These are phyloP conservation scores for Tachina fera DNA, from an alignment of 2,888 invertebrate genomes.

Conservation along the genomic window DNA sequence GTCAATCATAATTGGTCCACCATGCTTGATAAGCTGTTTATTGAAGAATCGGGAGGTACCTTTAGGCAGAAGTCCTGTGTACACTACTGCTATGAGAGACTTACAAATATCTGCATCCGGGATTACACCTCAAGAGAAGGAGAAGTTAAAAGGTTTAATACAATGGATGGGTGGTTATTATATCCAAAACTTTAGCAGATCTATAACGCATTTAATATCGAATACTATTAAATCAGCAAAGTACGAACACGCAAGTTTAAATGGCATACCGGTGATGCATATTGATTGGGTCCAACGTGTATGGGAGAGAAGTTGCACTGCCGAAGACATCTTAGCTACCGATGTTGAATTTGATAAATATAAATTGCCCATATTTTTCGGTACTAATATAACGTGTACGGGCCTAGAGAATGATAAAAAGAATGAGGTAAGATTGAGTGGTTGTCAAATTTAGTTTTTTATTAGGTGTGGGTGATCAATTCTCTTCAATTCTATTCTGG, in stretches of 20 bases:
- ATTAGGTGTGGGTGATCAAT: too few relatives aligned
- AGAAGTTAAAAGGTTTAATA: constrained; percentile 86
- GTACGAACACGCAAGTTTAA: constrained; percentile 85
- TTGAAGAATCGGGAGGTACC: constrained; percentile 89
- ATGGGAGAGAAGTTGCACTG: constrained; percentile 88
- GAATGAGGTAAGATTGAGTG: constrained; percentile 77
- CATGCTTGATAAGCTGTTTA: constrained; percentile 90
- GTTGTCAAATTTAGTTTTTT: too few relatives aligned
- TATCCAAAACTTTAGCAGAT: constrained; percentile 85
- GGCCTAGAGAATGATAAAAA: constrained; percentile 83
- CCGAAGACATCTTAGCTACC: constrained; percentile 85
- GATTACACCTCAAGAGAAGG: constrained; percentile 84
- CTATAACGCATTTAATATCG: constrained; percentile 92
- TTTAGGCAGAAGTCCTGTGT: constrained; percentile 89
- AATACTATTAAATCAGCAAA: constrained; percentile 90
- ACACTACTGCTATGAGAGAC: constrained; percentile 91
- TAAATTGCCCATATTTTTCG: constrained; percentile 88
- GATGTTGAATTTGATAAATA: constrained; percentile 87
- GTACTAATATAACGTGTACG: constrained; percentile 90
- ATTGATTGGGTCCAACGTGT: constrained; percentile 91
- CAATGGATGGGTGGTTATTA: constrained; percentile 91
- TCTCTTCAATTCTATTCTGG: too few relatives aligned
- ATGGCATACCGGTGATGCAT: constrained; percentile 88
- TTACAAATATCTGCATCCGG: constrained; percentile 88
- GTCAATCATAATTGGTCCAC: constrained; percentile 91